phyloP scores from a whole-genome alignment of 2,113 vertebrate genomes.

The Dasypus novemcinctus region DNA sequence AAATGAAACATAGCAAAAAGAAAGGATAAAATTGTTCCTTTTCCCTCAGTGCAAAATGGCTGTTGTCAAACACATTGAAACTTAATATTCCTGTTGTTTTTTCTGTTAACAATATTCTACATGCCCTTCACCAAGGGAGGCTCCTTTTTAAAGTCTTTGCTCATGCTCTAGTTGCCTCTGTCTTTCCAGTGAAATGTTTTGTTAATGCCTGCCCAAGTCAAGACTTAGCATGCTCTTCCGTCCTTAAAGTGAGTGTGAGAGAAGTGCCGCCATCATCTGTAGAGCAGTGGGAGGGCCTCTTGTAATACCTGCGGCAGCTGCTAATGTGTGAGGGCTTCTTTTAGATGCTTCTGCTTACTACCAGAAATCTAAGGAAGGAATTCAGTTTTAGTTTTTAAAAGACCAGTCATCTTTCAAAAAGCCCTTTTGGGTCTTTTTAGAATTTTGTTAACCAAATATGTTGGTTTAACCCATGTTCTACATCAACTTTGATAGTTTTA shows the following conservation, averaged over 20 bases:
- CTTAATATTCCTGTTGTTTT: too few species aligned
- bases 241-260: background rate
- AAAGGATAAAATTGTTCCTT: too few species aligned
- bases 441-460: background rate
- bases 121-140: background rate
- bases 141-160: background rate
- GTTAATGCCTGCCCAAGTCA: background rate
- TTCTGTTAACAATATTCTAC: background rate
- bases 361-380: background rate
- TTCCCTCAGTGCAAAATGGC: background rate
- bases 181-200: background rate
- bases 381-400: background rate
- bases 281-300: background rate
- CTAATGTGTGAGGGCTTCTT: background rate
- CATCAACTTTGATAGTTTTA: background rate
- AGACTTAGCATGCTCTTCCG: too few species aligned
- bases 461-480: background rate
- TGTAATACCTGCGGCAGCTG: background rate
- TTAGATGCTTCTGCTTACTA: background rate
- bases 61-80: background rate
- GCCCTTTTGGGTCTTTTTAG: background rate
- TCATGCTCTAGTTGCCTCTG: accelerated
- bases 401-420: background rate
- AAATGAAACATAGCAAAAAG: background rate
- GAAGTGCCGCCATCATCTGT: accelerated